Conservation (phyloP, 1,140 invertebrate species). For the Aphelinus certus region DNA sequence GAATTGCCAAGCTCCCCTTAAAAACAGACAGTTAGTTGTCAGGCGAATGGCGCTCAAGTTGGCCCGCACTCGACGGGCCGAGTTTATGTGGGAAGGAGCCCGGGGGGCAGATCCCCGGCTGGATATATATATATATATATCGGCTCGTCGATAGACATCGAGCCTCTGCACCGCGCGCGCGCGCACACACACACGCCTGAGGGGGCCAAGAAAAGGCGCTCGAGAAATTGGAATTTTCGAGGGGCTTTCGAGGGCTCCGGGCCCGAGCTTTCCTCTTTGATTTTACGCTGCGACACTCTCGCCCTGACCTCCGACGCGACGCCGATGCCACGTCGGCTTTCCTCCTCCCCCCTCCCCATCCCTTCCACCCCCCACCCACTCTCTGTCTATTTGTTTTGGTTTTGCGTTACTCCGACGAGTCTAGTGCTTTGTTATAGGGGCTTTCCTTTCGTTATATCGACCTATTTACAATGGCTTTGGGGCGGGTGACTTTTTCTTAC, state of each 20-base stretch:
- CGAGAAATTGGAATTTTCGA: conserved; percentile 14
- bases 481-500: background rate
- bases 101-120: too few relatives aligned
- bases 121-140: background rate
- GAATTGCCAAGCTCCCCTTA: too few relatives aligned
- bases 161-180: background rate
- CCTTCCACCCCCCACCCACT: background rate
- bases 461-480: background rate
- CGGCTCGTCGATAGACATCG: background rate
- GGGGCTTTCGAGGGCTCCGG: background rate
- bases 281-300: background rate
- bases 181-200: background rate
- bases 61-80: too few relatives aligned
- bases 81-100: too few relatives aligned
- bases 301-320: background rate
- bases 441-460: background rate
- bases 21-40: too few relatives aligned
- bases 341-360: background rate
- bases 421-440: background rate
- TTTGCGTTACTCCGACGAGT: background rate
- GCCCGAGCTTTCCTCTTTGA: background rate
- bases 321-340: too few relatives aligned
- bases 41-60: too few relatives aligned
- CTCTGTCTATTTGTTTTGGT: conserved; percentile 6
- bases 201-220: conserved; percentile 7